Percentiles rank a stretch among this genome's conserved stretches.
Evolutionary conservation across 23 tunicate species (phyloP).

Genomic region (Phallusia fumigata): DNA sequence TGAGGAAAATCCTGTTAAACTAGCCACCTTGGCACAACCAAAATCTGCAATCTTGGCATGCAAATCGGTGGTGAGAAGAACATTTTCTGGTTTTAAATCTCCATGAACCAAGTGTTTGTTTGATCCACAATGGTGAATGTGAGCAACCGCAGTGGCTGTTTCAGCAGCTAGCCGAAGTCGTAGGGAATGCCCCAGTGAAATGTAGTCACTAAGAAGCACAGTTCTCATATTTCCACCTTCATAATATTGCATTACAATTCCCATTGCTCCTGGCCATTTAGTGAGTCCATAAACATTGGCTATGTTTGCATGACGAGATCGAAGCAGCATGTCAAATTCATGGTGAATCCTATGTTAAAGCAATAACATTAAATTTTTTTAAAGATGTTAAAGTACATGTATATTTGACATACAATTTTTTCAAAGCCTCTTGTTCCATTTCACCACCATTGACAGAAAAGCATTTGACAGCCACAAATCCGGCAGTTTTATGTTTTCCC

Average conservation of each 20-base stretch:
- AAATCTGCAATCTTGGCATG: not conserved
- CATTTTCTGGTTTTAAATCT: slow-evolving; percentile 12
- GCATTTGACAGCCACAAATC: not conserved
- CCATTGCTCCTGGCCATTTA: slow-evolving; percentile 4
- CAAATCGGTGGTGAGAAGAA: not conserved
- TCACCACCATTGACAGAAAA: not conserved
- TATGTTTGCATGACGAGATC: slow-evolving; percentile 2
- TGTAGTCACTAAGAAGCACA: not conserved
- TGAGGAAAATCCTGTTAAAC: not conserved
- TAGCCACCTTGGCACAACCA: not conserved
- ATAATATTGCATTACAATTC: slow-evolving; percentile 2
- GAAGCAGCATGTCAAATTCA: not conserved
- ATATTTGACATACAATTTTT: not conserved
- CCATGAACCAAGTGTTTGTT: not conserved
- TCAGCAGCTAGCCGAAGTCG: not conserved
- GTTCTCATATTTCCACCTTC: not conserved
- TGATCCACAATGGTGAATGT: not conserved
- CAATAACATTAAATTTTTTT: not conserved
- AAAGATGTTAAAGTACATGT: too few relatives aligned
- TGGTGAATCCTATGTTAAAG: not conserved
- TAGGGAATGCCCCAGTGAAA: not conserved
- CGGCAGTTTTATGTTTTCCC: not conserved
- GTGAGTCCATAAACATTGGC: not conserved
- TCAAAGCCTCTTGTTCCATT: not conserved
- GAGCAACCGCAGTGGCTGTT: not conserved